Percentiles rank a stretch among this genome's conserved stretches.
Evolutionary conservation across 2,113 vertebrate genomes (phyloP).

Genomic region (Corvus hawaiiensis): DNA sequence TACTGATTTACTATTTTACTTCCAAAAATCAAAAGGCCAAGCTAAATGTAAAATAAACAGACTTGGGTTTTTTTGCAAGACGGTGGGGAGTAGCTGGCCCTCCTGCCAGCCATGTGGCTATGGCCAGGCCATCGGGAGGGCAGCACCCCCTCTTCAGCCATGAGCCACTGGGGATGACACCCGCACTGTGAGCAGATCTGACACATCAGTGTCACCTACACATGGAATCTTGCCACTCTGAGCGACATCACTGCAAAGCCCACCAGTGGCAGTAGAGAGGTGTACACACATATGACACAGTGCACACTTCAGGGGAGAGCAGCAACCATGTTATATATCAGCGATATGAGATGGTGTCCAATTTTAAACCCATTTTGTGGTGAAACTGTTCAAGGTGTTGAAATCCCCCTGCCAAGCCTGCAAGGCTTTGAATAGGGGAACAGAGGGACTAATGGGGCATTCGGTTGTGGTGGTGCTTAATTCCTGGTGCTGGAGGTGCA

Average conservation of each 20-base stretch:
- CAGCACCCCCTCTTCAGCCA: not conserved
- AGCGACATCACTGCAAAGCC: fast-evolving
- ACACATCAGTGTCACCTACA: not conserved
- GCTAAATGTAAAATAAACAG: not conserved
- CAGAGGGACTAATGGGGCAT: not conserved
- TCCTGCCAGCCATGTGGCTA: fast-evolving
- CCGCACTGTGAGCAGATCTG: fast-evolving
- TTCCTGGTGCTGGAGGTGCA: not conserved
- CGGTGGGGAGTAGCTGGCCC: fast-evolving
- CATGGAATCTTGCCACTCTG: fast-evolving
- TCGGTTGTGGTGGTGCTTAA: not conserved
- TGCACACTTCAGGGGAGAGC: not conserved
- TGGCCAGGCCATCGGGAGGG: fast-evolving
- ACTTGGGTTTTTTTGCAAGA: not conserved
- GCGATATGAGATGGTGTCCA: fast-evolving
- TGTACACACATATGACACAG: fast-evolving
- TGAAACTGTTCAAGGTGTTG: not conserved
- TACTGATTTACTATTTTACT: not conserved
- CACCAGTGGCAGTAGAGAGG: not conserved
- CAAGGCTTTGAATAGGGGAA: not conserved
- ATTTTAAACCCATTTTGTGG: not conserved
- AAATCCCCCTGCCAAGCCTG: not conserved
- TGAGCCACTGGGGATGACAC: fast-evolving
- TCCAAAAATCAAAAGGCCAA: not conserved
- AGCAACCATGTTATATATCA: fast-evolving